phyloP scores from a whole-genome alignment of 1,140 invertebrate genomes.

The Drosophila repleta region DNA sequence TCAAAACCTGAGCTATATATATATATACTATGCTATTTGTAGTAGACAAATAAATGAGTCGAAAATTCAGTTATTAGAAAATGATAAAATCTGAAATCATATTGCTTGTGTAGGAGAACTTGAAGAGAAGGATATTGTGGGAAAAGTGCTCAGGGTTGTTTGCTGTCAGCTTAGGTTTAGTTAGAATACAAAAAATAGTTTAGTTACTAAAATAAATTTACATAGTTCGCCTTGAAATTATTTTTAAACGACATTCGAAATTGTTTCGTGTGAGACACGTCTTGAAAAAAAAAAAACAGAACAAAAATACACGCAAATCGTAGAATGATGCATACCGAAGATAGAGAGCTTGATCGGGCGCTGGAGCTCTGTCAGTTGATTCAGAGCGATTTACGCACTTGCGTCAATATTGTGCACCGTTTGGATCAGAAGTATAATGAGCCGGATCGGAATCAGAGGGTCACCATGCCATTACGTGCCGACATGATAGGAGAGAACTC shows the following conservation, averaged over 20 bases:
- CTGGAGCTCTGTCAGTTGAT: constrained; percentile 39
- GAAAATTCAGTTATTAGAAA: too few species aligned
- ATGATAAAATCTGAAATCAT: too few species aligned
- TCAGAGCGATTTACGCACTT: constrained; percentile 33
- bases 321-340: constrained; percentile 43
- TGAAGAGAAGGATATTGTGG: too few species aligned
- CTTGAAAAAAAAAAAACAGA: constrained; percentile 11
- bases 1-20: too few species aligned
- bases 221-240: constrained; percentile 35
- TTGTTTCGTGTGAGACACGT: constrained; percentile 34
- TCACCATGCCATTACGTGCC: background rate
- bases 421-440: constrained; percentile 51
- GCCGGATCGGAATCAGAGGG: constrained; percentile 31
- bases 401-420: constrained; percentile 39
- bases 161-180: constrained; percentile 1
- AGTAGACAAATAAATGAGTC: too few species aligned
- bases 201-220: constrained; percentile 3
- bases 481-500: background rate
- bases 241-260: constrained; percentile 29
- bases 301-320: constrained; percentile 24
- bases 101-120: too few species aligned
- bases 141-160: background rate
- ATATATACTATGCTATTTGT: too few species aligned
- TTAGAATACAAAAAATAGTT: background rate
- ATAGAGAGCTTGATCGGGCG: constrained; percentile 49